Conservation (phyloP, 2,888 invertebrate species). For the Xestobium rufovillosum region DNA sequence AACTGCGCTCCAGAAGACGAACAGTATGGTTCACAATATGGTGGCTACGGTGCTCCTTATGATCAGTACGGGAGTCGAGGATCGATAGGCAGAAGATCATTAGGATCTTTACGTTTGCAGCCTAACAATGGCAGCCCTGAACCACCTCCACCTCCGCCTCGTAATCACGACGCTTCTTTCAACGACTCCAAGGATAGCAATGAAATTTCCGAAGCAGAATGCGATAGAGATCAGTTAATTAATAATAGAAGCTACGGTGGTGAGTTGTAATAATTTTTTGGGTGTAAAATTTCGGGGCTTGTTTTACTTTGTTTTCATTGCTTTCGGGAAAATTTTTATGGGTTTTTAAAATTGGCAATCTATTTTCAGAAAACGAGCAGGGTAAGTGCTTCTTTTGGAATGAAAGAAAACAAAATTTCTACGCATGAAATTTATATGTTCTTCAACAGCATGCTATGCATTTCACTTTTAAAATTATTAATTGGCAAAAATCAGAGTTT, state of each 20-base stretch:
- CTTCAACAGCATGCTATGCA: no score
- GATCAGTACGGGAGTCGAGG: conserved; percentile 85
- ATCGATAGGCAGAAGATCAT: conserved; percentile 56
- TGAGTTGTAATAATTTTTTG: conserved; percentile 44
- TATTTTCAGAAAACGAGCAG: conserved; percentile 44
- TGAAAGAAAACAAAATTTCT: no score
- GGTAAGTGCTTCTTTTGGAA: conserved; percentile 41
- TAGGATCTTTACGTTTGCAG: conserved; percentile 50
- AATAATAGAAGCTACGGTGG: conserved; percentile 80
- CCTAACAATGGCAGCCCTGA: conserved; percentile 53
- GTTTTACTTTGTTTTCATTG: not conserved
- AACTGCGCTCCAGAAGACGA: conserved; percentile 88
- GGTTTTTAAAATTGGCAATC: conserved; percentile 25
- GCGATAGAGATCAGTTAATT: conserved; percentile 72
- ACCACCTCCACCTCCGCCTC: conserved; percentile 67
- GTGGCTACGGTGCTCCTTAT: conserved; percentile 73
- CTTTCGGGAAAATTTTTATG: not conserved
- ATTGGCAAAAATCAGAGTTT: no score
- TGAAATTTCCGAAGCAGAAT: conserved; percentile 89
- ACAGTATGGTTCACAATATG: conserved; percentile 83
- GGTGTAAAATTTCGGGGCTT: conserved; percentile 7
- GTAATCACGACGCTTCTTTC: conserved; percentile 77
- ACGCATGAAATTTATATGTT: no score
- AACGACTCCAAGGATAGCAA: conserved; percentile 93
- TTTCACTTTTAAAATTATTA: no score